These are phyloP conservation scores for Meriones psammophilus DNA, from an alignment of 2,797 vertebrate genomes.

Conservation along the genomic window DNA sequence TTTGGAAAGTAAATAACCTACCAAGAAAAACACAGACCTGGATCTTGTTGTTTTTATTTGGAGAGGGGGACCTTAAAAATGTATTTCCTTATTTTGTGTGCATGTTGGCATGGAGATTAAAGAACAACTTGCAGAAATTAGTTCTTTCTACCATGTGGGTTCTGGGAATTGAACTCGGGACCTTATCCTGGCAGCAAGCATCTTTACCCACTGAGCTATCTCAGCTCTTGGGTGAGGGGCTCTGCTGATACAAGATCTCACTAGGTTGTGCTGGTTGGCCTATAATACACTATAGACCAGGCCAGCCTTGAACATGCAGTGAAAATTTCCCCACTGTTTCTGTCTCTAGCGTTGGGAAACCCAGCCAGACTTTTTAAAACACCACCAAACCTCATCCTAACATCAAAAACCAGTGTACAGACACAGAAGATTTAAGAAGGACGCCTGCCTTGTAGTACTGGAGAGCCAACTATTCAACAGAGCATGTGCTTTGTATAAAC, in stretches of 20 bases:
- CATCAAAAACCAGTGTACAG: background rate
- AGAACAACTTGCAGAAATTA: background rate
- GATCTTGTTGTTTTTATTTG: background rate
- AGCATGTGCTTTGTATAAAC: background rate
- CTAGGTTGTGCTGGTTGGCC: background rate
- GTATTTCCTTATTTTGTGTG: background rate
- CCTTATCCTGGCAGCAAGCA: background rate
- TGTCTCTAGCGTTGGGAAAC: background rate
- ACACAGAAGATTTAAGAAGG: background rate
- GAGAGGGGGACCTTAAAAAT: background rate
- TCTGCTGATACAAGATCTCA: background rate
- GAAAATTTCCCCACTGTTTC: background rate
- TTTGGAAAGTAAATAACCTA: slow-evolving; percentile 95
- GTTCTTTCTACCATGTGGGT: background rate
- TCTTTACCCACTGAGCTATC: background rate
- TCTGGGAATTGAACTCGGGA: background rate
- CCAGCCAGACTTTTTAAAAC: background rate
- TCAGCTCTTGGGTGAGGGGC: background rate
- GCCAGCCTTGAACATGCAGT: background rate
- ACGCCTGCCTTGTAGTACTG: background rate
- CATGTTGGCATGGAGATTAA: background rate
- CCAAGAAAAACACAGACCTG: background rate
- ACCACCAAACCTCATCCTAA: slow-evolving; percentile 32
- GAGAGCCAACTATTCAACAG: background rate
- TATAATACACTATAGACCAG: background rate